Evolutionary conservation across 1,140 invertebrate genomes (phyloP).

Genomic region (Bombus pyrosoma): DNA sequence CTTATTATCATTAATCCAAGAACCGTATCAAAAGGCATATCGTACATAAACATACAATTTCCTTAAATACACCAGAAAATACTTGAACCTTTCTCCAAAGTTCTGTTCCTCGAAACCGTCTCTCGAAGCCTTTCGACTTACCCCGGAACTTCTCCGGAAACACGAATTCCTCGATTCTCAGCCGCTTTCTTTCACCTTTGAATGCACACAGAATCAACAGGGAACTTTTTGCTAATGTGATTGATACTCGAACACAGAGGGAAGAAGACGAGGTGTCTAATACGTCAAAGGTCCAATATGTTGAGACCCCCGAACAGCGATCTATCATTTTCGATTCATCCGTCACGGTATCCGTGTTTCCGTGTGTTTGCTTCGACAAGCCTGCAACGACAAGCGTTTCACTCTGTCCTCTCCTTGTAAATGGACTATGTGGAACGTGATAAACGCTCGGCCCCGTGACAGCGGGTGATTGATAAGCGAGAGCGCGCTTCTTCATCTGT

Average conservation of each 20-base stretch:
- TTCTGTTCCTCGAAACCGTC: neutral
- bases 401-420: slow-evolving; percentile 20
- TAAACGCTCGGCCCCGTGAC: slow-evolving; percentile 9
- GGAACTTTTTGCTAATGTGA: neutral
- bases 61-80: neutral
- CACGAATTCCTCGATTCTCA: neutral
- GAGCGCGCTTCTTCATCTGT: slow-evolving; percentile 27
- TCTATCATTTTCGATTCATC: slow-evolving; percentile 3
- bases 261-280: neutral
- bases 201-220: neutral
- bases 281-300: neutral
- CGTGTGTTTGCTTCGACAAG: neutral
- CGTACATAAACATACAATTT: neutral
- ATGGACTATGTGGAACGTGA: slow-evolving; percentile 29
- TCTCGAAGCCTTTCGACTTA: neutral
- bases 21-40: neutral
- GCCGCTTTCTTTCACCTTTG: neutral
- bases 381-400: slow-evolving; percentile 14
- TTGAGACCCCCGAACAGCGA: neutral
- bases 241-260: neutral
- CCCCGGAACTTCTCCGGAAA: slow-evolving; percentile 5
- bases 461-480: slow-evolving; percentile 48
- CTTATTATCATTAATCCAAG: neutral
- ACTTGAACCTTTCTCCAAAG: neutral
- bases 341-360: neutral